These are phyloP conservation scores for Neogobius melanostomus DNA, from an alignment of 2,113 vertebrate species.

Conservation along the genomic window DNA sequence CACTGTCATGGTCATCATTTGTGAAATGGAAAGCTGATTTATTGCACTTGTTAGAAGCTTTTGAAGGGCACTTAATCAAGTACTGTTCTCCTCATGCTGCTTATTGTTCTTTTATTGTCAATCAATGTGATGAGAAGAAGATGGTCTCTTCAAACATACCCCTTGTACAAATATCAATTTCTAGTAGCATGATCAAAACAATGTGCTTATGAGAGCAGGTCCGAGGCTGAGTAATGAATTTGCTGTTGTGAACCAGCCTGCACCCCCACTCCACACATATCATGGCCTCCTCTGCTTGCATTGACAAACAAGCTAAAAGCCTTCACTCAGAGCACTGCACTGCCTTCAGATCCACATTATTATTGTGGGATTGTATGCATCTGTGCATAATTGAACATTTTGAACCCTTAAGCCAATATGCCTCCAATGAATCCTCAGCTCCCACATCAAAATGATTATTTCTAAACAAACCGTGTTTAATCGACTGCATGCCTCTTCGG, in stretches of 20 bases:
- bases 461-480: constrained; percentile 75
- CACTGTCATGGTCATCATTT: constrained; percentile 49
- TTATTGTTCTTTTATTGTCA: constrained; percentile 62
- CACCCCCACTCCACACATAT: constrained; percentile 52
- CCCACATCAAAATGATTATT: constrained; percentile 71
- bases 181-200: constrained; percentile 33
- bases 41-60: constrained; percentile 45
- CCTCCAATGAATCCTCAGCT: constrained; percentile 63
- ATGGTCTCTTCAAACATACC: constrained; percentile 52
- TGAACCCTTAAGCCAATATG: constrained; percentile 60
- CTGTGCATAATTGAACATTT: constrained; percentile 54
- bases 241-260: constrained; percentile 39
- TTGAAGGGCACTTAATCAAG: constrained; percentile 51
- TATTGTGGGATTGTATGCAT: constrained; percentile 31
- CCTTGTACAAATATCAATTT: constrained; percentile 52
- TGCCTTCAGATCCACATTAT: constrained; percentile 27
- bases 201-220: constrained; percentile 11
- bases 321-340: constrained; percentile 6
- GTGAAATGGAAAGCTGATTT: constrained; percentile 56
- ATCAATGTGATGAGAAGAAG: constrained; percentile 56
- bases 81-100: constrained; percentile 21
- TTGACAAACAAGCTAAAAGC: constrained; percentile 33
- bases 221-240: constrained; percentile 38
- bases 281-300: constrained; percentile 47
- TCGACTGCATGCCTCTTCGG: constrained; percentile 63